phyloP scores from a whole-genome alignment of 2,113 vertebrate species.

The Haplotaxodon microlepis region DNA sequence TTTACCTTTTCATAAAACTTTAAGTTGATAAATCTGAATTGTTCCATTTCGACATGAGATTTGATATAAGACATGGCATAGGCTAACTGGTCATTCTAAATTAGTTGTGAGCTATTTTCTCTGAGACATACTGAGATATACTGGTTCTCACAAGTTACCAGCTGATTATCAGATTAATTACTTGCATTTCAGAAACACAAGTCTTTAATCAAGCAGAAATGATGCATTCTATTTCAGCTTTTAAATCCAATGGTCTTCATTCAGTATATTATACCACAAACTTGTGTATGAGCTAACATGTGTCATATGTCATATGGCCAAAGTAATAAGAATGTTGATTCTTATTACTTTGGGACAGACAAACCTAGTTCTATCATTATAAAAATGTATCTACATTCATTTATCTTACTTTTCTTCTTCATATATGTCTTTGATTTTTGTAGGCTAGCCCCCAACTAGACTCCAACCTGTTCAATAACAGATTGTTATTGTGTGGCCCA shows the following conservation, averaged over 20 bases:
- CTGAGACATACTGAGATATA: background rate
- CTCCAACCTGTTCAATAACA: rapidly evolving
- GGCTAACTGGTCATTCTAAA: background rate
- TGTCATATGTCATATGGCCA: background rate
- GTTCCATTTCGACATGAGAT: background rate
- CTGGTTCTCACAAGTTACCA: background rate
- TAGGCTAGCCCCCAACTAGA: background rate
- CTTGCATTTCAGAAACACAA: background rate
- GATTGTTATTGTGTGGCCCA: background rate
- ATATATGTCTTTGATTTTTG: background rate
- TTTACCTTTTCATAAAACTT: background rate
- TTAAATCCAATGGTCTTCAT: background rate
- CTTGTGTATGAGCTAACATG: background rate
- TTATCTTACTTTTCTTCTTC: background rate
- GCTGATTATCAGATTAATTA: background rate
- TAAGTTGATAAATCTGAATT: background rate
- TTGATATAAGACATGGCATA: background rate
- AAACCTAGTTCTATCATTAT: background rate
- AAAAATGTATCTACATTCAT: background rate
- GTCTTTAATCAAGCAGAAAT: background rate
- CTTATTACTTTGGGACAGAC: background rate
- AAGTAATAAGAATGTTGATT: background rate
- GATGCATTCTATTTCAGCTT: background rate
- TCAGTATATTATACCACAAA: background rate
- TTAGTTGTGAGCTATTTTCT: background rate